phyloP scores from a whole-genome alignment of 37 sponge, comb jelly and placozoan species.

The Beroe ovata region DNA sequence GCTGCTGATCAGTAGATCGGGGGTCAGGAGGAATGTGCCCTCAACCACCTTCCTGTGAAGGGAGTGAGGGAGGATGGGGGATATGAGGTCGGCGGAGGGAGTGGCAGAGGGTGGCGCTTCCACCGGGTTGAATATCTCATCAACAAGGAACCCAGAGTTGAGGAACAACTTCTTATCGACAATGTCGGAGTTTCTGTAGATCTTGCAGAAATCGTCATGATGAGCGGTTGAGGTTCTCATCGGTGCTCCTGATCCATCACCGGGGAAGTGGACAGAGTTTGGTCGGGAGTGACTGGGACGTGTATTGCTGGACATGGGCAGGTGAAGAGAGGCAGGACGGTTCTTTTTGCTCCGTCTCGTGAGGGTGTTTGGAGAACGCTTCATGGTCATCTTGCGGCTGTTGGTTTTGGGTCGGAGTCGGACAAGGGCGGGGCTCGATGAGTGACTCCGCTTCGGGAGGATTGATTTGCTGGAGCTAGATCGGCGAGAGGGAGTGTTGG shows the following conservation, averaged over 20 bases:
- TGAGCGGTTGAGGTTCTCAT: not conserved
- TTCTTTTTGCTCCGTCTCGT: not conserved
- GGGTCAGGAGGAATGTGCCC: not conserved
- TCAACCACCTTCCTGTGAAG: not conserved
- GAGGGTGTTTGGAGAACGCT: not conserved
- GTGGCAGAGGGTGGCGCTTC: not conserved
- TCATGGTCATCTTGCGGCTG: not conserved
- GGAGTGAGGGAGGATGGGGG: not conserved
- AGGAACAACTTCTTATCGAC: slow-evolving; percentile 39
- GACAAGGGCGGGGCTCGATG: not conserved
- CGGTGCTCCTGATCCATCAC: not conserved
- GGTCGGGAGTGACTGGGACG: not conserved
- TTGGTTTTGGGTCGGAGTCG: not conserved
- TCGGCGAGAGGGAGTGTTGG: not conserved
- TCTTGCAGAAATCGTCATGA: slow-evolving; percentile 7
- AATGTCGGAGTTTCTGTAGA: not conserved
- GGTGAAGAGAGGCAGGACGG: not conserved
- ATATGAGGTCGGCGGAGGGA: not conserved
- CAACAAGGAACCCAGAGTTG: not conserved
- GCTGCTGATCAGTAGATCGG: not conserved
- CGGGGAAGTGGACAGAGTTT: not conserved
- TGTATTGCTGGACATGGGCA: no score
- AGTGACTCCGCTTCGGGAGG: not conserved
- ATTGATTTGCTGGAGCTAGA: not conserved
- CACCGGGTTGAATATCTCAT: slow-evolving; percentile 2